Percentiles rank a stretch among this genome's conserved stretches.
phyloP scores from a whole-genome alignment of 2,113 vertebrate genomes.

The Platysteira castanea region DNA sequence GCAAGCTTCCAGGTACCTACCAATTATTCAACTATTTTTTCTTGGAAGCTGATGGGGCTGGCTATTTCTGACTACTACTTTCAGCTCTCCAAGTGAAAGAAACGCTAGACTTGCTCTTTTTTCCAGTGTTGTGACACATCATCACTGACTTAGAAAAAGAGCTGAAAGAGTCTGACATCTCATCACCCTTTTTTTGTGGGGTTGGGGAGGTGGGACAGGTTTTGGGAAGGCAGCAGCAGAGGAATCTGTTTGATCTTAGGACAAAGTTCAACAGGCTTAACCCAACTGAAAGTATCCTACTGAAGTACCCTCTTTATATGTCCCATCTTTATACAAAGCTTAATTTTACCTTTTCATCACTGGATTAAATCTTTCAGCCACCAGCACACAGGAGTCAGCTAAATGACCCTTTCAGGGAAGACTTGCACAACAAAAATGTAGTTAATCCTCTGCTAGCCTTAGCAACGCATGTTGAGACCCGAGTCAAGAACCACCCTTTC shows the following conservation, averaged over 20 bases:
- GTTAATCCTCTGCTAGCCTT: background rate
- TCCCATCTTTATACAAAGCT: background rate
- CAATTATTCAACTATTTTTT: background rate
- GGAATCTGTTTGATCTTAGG: background rate
- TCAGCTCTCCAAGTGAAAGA: background rate
- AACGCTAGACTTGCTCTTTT: background rate
- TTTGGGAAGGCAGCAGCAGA: background rate
- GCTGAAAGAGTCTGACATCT: background rate
- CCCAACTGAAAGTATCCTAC: background rate
- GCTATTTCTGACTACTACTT: background rate
- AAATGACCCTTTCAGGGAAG: background rate
- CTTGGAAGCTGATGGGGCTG: background rate
- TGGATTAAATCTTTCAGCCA: background rate
- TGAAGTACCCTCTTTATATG: background rate
- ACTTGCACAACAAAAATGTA: background rate
- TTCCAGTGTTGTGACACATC: background rate
- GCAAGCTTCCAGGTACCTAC: background rate
- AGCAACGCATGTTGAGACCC: background rate
- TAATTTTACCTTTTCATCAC: background rate
- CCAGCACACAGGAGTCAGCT: background rate
- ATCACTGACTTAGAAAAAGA: background rate
- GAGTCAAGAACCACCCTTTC: background rate
- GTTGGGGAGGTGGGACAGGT: rapidly evolving
- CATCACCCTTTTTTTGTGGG: background rate
- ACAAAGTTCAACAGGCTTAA: background rate